Evolutionary conservation across 1,140 invertebrate species (phyloP).

Genomic region (Paraescarpia echinospica): DNA sequence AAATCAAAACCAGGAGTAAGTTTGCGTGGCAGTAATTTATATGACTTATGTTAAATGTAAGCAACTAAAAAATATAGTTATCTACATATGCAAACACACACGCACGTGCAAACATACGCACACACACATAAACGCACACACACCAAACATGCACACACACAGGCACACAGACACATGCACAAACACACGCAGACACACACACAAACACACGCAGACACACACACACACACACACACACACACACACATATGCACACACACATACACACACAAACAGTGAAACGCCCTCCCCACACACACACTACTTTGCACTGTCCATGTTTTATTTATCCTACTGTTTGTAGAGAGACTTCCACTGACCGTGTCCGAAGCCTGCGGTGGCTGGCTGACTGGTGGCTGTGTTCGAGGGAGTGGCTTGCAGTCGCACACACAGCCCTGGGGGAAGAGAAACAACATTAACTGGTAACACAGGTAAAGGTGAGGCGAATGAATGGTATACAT

Average conservation of each 20-base stretch:
- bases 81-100: too few species aligned
- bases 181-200: too few species aligned
- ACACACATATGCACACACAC: too few species aligned
- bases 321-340: neutral
- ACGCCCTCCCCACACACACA: too few species aligned
- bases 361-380: constrained; percentile 88
- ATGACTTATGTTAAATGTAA: neutral
- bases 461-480: neutral
- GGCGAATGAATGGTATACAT: too few species aligned
- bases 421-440: constrained; percentile 48
- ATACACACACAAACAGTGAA: too few species aligned
- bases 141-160: too few species aligned
- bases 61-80: neutral
- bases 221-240: too few species aligned
- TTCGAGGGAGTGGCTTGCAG: constrained; percentile 66
- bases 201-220: too few species aligned
- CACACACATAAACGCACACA: too few species aligned
- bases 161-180: too few species aligned
- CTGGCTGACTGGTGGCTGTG: constrained; percentile 76
- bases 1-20: neutral
- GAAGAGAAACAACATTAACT: constrained; percentile 72
- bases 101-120: too few species aligned
- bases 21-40: neutral
- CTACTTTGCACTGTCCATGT: neutral
- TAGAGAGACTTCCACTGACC: constrained; percentile 63